These are phyloP conservation scores for Epinotia ramella DNA, from an alignment of 2,888 invertebrate species.

Conservation along the genomic window DNA sequence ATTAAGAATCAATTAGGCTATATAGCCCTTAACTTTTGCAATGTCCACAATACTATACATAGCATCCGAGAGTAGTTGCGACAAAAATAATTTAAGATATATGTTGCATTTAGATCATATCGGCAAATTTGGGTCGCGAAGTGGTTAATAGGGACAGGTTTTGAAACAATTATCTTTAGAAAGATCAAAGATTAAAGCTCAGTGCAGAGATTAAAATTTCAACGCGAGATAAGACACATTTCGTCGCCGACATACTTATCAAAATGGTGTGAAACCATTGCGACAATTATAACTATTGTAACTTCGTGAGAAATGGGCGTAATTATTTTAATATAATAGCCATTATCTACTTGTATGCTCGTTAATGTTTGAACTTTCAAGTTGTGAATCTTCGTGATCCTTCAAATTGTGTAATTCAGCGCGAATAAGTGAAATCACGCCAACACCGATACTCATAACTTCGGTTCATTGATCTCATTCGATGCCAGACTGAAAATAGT, in stretches of 20 bases:
- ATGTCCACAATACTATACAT: too few species aligned
- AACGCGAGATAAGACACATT: slow-evolving; percentile 41
- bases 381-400: slow-evolving; percentile 65
- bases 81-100: not conserved
- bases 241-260: slow-evolving; percentile 43
- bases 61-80: not conserved
- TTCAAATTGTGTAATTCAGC: slow-evolving; percentile 58
- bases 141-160: slow-evolving; percentile 24
- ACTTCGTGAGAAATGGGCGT: slow-evolving; percentile 39
- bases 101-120: slow-evolving; percentile 22
- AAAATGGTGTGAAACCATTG: slow-evolving; percentile 45
- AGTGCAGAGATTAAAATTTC: slow-evolving; percentile 32
- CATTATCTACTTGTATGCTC: slow-evolving; percentile 33
- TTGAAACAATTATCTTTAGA: slow-evolving; percentile 37
- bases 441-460: slow-evolving; percentile 65
- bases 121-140: slow-evolving; percentile 10
- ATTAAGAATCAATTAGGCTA: too few species aligned
- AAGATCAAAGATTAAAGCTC: slow-evolving; percentile 41
- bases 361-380: slow-evolving; percentile 19
- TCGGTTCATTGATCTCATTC: slow-evolving; percentile 72
- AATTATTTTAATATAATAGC: slow-evolving; percentile 35
- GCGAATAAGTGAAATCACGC: slow-evolving; percentile 76
- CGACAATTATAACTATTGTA: slow-evolving; percentile 40
- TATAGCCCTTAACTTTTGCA: too few species aligned
- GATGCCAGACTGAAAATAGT: slow-evolving; percentile 71